phyloP scores from a whole-genome alignment of 2,113 vertebrate species.

The Gallinago paraguaiae region DNA sequence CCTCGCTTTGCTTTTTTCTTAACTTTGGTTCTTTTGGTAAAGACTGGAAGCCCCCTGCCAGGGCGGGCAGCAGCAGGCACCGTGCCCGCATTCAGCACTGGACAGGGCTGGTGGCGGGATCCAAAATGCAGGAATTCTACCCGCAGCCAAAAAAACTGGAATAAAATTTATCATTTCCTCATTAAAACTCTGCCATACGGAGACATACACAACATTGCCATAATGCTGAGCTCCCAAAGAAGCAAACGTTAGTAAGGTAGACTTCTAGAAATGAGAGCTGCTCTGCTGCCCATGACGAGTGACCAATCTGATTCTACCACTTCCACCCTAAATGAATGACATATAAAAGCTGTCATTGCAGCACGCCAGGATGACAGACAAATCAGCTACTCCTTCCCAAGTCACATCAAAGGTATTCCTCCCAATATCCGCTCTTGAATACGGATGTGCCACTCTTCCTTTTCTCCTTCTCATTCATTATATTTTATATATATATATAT shows the following conservation, averaged over 20 bases:
- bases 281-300: not conserved
- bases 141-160: not conserved
- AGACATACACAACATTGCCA: not conserved
- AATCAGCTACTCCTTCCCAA: not conserved
- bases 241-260: not conserved
- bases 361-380: not conserved
- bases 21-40: not conserved
- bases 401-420: not conserved
- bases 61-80: not conserved
- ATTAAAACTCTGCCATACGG: not conserved
- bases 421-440: accelerated
- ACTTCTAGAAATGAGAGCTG: not conserved
- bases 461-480: not conserved
- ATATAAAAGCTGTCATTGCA: not conserved
- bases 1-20: not conserved
- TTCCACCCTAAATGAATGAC: not conserved
- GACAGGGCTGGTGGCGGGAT: not conserved
- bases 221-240: not conserved
- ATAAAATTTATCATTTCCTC: not conserved
- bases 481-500: too few species aligned
- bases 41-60: not conserved
- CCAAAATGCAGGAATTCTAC: not conserved
- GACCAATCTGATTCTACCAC: not conserved
- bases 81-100: not conserved
- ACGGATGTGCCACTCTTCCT: not conserved